Base-by-base conservation (phyloP, 92 coral and sea anemone species). In the Palythoa heliodiscus region DNA sequence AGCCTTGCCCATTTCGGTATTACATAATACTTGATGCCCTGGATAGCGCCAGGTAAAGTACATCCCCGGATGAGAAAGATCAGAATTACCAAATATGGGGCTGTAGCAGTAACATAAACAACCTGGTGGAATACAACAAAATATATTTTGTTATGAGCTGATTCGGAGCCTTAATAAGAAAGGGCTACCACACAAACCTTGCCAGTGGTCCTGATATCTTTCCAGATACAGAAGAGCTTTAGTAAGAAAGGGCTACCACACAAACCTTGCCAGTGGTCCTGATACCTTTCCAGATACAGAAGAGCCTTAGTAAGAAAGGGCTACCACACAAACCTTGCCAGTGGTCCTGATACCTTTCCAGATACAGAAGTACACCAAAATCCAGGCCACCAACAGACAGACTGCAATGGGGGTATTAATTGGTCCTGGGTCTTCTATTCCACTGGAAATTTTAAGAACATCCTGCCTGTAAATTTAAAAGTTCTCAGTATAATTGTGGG, bases 221-320 rank as follows among this genome's bases (percentile, higher is more conserved):
- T 95, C 95, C 94, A 95, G 54, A 95, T 92, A 54, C 97, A 95
- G 92, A 95, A 95, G n/a, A n/a, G n/a, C n/a, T n/a, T n/a, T n/a
- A n/a, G n/a, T n/a, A n/a, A n/a, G n/a, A n/a, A n/a, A n/a, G n/a
- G n/a, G n/a, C 53, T 50, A 9, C 38, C 22, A n/a, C 2, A 48
- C 76, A 50, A 16, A 91, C 96, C 90, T 95, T 95, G 73, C 98
- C 98, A 22, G 95, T 93, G 17, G 98, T 92, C 37, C 95, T 85
- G 83, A 95, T 94, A 16, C 98, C 98, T 85, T 93, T 95, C 95
- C 94, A 95, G 54, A 95, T 92, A 54, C 97, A 95, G 92, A 95
- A 95, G n/a, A 1, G 35, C 1, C 35, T 29, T 1, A 29, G 35
- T 29, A 29, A 29, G 35, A 29, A 29, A 29, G n/a, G n/a, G n/a